Conservation (phyloP, 2,113 vertebrate genomes). For the Psittacus erithacus region DNA sequence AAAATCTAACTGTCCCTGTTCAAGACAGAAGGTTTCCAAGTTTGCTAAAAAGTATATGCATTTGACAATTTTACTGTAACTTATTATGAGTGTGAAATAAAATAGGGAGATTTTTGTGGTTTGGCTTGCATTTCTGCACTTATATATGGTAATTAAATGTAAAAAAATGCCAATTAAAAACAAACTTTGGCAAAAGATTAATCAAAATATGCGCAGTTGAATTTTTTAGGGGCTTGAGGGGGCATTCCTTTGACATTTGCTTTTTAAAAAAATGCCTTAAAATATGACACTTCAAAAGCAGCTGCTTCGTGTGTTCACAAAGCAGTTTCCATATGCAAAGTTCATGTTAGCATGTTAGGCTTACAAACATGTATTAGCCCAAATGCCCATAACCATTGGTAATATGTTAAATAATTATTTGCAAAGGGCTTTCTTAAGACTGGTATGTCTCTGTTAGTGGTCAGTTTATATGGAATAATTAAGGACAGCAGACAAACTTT, state of each 20-base stretch:
- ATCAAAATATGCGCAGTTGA: conserved; percentile 5
- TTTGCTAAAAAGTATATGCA: neutral
- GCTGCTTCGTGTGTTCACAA: neutral
- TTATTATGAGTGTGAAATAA: neutral
- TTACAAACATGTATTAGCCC: neutral
- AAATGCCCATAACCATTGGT: neutral
- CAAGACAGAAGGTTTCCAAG: neutral
- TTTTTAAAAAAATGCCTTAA: neutral
- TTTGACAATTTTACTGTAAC: conserved; percentile 2
- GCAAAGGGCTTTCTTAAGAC: neutral
- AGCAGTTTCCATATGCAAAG: conserved; percentile 8
- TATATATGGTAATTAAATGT: conserved; percentile 26
- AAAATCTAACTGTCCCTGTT: neutral
- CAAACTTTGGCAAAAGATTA: conserved; percentile 58
- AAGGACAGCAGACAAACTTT: neutral
- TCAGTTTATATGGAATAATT: neutral
- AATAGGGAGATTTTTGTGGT: conserved; percentile 35
- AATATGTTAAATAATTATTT: neutral
- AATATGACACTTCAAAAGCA: conserved; percentile 48
- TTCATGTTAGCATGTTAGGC: neutral
- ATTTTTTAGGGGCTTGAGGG: neutral
- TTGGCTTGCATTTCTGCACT: conserved; percentile 29
- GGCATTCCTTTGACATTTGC: conserved; percentile 21
- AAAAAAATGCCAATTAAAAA: conserved; percentile 54
- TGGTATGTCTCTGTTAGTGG: neutral